Conservation (phyloP, 2,888 invertebrate species). For the Dynastes hyllus region DNA sequence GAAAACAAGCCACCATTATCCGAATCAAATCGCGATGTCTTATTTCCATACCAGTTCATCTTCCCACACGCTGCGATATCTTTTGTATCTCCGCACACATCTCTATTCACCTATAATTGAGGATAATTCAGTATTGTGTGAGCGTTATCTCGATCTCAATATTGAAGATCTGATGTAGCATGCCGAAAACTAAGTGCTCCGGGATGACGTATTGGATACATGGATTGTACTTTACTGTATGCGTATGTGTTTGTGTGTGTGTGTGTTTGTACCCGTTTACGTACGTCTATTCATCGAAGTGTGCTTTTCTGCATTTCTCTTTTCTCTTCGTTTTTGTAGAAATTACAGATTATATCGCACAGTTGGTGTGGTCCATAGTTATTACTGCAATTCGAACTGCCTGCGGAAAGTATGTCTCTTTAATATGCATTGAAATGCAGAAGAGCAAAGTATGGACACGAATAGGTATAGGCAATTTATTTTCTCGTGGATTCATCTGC, state of each 20-base stretch:
- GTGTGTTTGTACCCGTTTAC: not conserved
- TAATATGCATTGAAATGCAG: not conserved
- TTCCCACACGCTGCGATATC: slow-evolving; percentile 63
- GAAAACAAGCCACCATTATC: slow-evolving; percentile 53
- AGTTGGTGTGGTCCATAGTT: slow-evolving; percentile 25
- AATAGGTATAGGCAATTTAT: too few relatives aligned
- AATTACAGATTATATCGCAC: slow-evolving; percentile 25
- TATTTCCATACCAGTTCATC: slow-evolving; percentile 60
- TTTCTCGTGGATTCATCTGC: too few relatives aligned
- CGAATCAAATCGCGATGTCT: slow-evolving; percentile 57
- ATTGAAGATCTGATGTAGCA: slow-evolving; percentile 46
- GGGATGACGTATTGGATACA: slow-evolving; percentile 44
- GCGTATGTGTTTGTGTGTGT: not conserved
- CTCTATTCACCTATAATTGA: slow-evolving; percentile 66
- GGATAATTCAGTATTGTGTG: slow-evolving; percentile 65
- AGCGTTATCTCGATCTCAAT: slow-evolving; percentile 53
- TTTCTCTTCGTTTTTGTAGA: slow-evolving; percentile 15
- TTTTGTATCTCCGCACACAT: slow-evolving; percentile 61
- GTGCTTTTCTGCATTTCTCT: not conserved
- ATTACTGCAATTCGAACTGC: slow-evolving; percentile 16
- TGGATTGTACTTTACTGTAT: not conserved
- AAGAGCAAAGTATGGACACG: too few relatives aligned
- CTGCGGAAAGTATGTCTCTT: not conserved
- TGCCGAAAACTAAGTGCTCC: slow-evolving; percentile 47
- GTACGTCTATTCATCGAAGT: not conserved